phyloP scores from a whole-genome alignment of 2,797 vertebrate genomes.

The Threskiornis aethiopicus region DNA sequence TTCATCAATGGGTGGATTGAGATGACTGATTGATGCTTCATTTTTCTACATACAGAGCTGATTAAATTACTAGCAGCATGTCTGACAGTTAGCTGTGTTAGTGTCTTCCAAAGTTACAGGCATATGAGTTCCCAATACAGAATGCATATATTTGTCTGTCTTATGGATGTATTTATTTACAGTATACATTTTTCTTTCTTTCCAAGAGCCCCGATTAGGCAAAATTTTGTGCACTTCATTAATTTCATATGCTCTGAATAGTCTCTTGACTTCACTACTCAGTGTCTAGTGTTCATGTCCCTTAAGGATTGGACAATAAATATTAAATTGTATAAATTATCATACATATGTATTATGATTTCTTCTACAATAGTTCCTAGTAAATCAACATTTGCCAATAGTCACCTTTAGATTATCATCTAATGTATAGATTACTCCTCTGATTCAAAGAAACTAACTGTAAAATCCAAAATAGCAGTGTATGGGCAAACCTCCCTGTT shows the following conservation, averaged over 20 bases:
- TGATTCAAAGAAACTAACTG: background rate
- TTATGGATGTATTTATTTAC: background rate
- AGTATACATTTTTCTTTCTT: background rate
- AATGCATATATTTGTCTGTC: background rate
- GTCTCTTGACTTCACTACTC: background rate
- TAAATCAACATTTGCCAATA: background rate
- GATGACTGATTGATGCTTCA: background rate
- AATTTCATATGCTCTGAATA: background rate
- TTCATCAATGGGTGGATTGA: background rate
- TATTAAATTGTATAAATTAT: conserved; percentile 30
- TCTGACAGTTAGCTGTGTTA: background rate
- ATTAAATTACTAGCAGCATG: background rate
- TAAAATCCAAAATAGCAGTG: background rate
- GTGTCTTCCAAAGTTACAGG: background rate
- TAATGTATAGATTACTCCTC: background rate
- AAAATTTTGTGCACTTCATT: background rate
- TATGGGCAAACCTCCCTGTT: background rate
- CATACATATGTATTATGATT: background rate
- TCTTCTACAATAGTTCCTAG: background rate
- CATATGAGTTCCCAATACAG: background rate
- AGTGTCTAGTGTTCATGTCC: background rate
- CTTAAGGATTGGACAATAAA: background rate
- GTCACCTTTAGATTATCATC: background rate
- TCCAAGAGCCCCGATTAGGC: background rate
- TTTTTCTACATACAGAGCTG: background rate